phyloP scores from a whole-genome alignment of 1,140 invertebrate genomes.

The Cydia amplana region DNA sequence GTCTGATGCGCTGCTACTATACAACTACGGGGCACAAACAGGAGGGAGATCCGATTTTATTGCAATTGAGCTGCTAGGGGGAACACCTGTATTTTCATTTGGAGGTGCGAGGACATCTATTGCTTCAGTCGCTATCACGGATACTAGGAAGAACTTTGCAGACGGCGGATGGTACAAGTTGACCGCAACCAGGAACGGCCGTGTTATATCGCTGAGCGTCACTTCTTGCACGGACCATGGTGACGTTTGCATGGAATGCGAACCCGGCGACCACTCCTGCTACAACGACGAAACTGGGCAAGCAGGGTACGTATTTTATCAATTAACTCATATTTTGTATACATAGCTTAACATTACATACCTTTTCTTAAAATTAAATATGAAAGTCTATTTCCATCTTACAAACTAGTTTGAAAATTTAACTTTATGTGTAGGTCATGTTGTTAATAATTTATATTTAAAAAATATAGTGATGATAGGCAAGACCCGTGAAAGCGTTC shows the following conservation, averaged over 20 bases:
- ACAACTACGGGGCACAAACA: conserved; percentile 92
- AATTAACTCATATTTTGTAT: too few relatives aligned
- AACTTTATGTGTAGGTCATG: too few relatives aligned
- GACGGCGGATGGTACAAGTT: conserved; percentile 96
- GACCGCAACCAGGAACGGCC: conserved; percentile 92
- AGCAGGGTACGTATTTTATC: conserved; percentile 82
- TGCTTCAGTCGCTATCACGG: conserved; percentile 85
- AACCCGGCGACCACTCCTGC: conserved; percentile 88
- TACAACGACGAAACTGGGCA: conserved; percentile 92
- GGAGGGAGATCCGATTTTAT: conserved; percentile 95
- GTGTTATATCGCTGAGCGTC: conserved; percentile 91
- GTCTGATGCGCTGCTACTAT: conserved; percentile 90
- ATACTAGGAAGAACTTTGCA: conserved; percentile 83
- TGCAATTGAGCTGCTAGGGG: conserved; percentile 91
- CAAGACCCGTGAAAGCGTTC: conserved; percentile 1
- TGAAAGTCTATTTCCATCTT: conserved; percentile 22
- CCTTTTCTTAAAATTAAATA: conserved; percentile 1
- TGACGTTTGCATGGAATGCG: conserved; percentile 91
- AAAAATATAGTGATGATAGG: too few relatives aligned
- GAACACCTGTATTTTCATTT: conserved; percentile 92
- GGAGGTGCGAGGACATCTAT: conserved; percentile 93
- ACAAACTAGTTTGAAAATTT: neutral
- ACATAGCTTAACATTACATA: neutral
- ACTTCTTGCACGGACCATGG: conserved; percentile 90
- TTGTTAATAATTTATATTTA: too few relatives aligned